phyloP scores from a whole-genome alignment of 2,113 vertebrate genomes.

The Crotalus horridus region DNA sequence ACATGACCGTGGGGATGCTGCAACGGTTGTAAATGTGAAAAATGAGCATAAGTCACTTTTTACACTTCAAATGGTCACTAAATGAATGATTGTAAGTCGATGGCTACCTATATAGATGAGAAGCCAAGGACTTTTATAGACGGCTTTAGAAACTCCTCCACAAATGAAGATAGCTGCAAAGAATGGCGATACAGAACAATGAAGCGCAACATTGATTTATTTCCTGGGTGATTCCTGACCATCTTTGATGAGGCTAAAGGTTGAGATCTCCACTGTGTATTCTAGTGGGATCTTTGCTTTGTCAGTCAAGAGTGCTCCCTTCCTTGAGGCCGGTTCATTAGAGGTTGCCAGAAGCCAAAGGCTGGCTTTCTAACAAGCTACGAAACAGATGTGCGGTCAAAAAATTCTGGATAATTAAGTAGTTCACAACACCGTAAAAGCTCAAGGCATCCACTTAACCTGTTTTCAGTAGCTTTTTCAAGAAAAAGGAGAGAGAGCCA shows the following conservation, averaged over 20 bases:
- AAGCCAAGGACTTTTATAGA: neutral
- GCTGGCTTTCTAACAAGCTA: neutral
- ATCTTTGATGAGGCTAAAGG: neutral
- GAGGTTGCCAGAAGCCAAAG: constrained; percentile 3
- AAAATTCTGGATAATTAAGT: constrained; percentile 3
- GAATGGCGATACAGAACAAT: neutral
- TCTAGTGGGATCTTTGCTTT: neutral
- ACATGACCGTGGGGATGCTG: neutral
- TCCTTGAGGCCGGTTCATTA: neutral
- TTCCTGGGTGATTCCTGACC: constrained; percentile 2
- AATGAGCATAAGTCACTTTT: neutral
- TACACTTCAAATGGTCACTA: neutral
- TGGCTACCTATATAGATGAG: neutral
- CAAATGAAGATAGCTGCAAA: neutral
- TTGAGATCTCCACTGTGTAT: neutral
- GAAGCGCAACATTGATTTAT: neutral
- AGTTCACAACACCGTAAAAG: neutral
- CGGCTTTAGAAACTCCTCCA: neutral
- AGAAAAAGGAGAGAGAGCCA: neutral
- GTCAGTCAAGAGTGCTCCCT: neutral
- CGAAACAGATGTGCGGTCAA: neutral
- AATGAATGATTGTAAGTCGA: neutral
- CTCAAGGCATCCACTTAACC: constrained; percentile 8
- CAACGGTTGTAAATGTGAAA: neutral
- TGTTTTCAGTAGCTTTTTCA: neutral